Evolutionary conservation across 2,113 vertebrate species (phyloP).

Genomic region (Syrrhaptes paradoxus): DNA sequence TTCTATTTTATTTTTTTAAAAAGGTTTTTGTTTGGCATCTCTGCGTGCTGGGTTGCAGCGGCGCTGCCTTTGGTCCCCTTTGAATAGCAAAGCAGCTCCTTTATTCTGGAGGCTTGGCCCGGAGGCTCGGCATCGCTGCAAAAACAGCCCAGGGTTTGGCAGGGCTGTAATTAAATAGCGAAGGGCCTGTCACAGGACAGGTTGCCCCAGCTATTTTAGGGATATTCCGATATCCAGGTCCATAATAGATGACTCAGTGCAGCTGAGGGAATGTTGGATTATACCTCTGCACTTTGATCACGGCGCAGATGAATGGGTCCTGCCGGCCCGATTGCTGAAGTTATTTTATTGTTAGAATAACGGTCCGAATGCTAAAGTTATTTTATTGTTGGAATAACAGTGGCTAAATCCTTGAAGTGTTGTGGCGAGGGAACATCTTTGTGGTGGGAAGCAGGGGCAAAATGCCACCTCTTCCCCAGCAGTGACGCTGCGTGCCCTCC

Average conservation of each 20-base stretch:
- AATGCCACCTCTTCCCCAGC: neutral
- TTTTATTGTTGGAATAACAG: neutral
- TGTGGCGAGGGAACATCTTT: neutral
- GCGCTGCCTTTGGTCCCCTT: conserved; percentile 35
- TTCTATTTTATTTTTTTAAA: conserved; percentile 24
- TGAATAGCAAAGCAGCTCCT: conserved; percentile 23
- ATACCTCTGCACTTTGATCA: neutral
- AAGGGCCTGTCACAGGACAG: neutral
- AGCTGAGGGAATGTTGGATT: neutral
- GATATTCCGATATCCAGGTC: neutral
- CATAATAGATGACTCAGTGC: neutral
- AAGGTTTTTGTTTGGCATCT: neutral
- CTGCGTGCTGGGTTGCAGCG: neutral
- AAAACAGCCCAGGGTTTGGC: neutral
- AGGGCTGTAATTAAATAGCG: neutral
- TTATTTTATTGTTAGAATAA: neutral
- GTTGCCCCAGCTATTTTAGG: conserved; percentile 22
- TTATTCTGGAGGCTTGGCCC: conserved; percentile 24
- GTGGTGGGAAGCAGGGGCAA: neutral
- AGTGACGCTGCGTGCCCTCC: neutral
- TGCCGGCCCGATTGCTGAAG: neutral
- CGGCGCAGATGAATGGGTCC: neutral
- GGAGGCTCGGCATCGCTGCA: neutral
- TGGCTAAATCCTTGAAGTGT: neutral
- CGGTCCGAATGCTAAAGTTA: neutral